Evolutionary conservation across 2,797 vertebrate genomes (phyloP).

Genomic region (Balearica regulorum): DNA sequence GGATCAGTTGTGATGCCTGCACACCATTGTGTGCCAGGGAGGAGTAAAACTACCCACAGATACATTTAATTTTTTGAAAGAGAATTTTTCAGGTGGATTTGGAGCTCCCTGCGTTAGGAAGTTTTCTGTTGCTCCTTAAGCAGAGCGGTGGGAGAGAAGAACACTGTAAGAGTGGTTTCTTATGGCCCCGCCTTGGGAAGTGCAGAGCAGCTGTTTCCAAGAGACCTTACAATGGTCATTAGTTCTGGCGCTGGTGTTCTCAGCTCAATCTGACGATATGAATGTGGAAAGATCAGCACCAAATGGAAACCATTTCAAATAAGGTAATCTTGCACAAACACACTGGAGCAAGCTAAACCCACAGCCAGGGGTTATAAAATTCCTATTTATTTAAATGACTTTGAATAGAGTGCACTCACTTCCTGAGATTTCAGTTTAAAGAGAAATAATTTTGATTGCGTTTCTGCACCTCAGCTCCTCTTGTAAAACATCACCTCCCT

Average conservation of each 20-base stretch:
- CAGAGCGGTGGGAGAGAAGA: neutral
- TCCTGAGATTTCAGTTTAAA: neutral
- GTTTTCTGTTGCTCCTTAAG: neutral
- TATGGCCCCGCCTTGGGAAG: neutral
- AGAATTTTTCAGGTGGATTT: neutral
- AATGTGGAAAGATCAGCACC: neutral
- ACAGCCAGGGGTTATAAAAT: neutral
- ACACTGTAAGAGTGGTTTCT: neutral
- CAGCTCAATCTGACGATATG: rapidly evolving
- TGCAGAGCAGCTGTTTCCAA: neutral
- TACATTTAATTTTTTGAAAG: neutral
- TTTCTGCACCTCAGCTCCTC: neutral
- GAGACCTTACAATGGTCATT: neutral
- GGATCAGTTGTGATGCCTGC: neutral
- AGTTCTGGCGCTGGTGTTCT: neutral
- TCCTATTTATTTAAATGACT: neutral
- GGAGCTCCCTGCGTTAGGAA: neutral
- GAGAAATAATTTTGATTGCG: neutral
- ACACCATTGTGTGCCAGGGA: rapidly evolving
- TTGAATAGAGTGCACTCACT: neutral
- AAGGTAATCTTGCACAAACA: neutral
- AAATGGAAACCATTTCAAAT: neutral
- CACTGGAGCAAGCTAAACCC: neutral
- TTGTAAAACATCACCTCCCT: neutral
- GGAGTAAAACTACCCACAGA: neutral